phyloP scores from a whole-genome alignment of 1,140 invertebrate genomes.

The Drosophila lini region DNA sequence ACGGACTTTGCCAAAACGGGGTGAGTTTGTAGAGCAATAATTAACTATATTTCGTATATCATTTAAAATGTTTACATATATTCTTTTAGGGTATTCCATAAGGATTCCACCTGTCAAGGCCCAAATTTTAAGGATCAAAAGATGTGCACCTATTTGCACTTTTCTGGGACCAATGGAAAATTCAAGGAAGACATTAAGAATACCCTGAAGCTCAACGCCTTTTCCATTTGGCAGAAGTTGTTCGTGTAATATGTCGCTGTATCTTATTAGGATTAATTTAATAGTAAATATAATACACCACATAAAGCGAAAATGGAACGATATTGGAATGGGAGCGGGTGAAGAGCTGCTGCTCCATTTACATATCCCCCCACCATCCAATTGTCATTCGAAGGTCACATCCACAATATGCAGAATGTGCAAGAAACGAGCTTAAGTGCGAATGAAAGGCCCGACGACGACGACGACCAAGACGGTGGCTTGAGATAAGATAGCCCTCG shows the following conservation, averaged over 20 bases:
- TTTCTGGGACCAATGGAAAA: constrained; percentile 16
- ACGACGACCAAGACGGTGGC: not conserved
- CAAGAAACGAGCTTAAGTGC: constrained; percentile 40
- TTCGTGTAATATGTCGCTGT: constrained; percentile 20
- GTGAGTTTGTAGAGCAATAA: constrained; percentile 18
- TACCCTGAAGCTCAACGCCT: constrained; percentile 14
- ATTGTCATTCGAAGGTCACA: constrained; percentile 42
- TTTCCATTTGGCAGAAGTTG: constrained; percentile 48
- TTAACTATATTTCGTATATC: constrained; percentile 11
- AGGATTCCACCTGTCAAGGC: constrained; percentile 17
- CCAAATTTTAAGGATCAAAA: constrained; percentile 24
- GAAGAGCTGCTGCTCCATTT: constrained; percentile 15
- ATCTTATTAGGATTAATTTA: not conserved
- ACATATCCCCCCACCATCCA: not conserved
- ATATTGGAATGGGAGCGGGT: constrained; percentile 4
- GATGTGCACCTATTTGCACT: constrained; percentile 46
- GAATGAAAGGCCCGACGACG: constrained; percentile 24
- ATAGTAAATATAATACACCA: not conserved
- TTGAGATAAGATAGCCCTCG: constrained; percentile 31
- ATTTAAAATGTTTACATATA: not conserved
- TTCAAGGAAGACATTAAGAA: constrained; percentile 33
- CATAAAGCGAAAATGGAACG: constrained; percentile 13
- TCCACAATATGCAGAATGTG: constrained; percentile 33
- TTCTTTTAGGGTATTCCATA: constrained; percentile 8
- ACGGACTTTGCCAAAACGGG: constrained; percentile 57